Base-by-base conservation (phyloP, 2,113 vertebrate genomes). In the Nansenia antarctica region DNA sequence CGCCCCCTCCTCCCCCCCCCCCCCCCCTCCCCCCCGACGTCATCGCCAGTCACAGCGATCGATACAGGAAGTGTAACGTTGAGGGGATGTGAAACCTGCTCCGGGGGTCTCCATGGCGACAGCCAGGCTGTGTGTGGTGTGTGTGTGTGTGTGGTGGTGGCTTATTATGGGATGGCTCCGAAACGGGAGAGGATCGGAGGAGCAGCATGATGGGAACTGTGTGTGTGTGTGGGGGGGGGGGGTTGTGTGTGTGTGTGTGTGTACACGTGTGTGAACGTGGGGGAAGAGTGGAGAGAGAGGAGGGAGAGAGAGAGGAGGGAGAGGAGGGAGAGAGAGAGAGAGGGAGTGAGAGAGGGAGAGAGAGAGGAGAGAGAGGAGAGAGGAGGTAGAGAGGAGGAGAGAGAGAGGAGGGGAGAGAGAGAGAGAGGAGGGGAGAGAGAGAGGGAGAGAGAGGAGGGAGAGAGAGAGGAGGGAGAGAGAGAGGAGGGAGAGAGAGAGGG, bases 51-150 rank as follows among this genome's bases (percentile, higher is more conserved):
- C 76, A 75, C 69, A 64, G 69, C 82, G 82, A 88, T 90, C 89
- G 76, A 90, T 90, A 87, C 86, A 89, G 87, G 89, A 90, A 90
- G 81, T 26, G 49, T 79, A 86, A 89, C 26, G 60, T 84, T 83
- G 78, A 83, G 65, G 79, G 65, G 80, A 76, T 79, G 77, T 70
- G 77, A 82, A 77, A 65, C 72, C 65, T 66, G 79, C 75, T 77
- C 74, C 52, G 49, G 59, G 31, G 54, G 20, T 37, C 67, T 67
- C 80, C 34, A 18, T 58, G 70, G 82, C 62, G 74, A 82, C 79
- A n/a, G 83, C 73, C 69, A 70, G 47, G 78, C 79, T 65, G 76
- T 47, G 72, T 69, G 77, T 71, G 30, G 69, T n/a, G n/a, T n/a
- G n/a, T n/a, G n/a, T n/a, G n/a, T n/a, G n/a, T n/a, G n/a, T n/a